These are phyloP conservation scores for Antigone vipio DNA, from an alignment of 2,113 vertebrate species.

Conservation along the genomic window DNA sequence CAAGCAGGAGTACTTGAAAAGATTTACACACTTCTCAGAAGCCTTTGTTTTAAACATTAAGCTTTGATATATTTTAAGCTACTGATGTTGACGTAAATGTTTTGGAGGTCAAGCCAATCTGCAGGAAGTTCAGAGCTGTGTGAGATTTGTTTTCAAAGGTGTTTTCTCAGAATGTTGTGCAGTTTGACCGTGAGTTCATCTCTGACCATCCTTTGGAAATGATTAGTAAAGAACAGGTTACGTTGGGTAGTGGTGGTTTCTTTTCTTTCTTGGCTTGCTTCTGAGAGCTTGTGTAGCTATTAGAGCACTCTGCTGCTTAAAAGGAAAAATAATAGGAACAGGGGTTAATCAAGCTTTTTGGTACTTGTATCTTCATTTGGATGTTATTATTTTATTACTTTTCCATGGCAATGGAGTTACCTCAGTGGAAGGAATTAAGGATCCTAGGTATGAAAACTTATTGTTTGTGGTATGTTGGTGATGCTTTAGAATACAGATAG, in stretches of 20 bases:
- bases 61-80: background rate
- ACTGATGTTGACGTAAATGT: background rate
- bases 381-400: background rate
- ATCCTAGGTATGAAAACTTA: background rate
- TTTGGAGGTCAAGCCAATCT: background rate
- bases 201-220: background rate
- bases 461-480: background rate
- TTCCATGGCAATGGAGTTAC: background rate
- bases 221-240: background rate
- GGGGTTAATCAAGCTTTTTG: background rate
- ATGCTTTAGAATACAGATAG: background rate
- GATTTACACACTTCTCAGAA: background rate
- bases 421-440: background rate
- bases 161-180: background rate
- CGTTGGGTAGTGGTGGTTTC: background rate
- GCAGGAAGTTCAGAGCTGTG: background rate
- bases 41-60: background rate
- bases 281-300: background rate
- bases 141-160: background rate
- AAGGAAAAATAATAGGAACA: background rate
- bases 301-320: background rate
- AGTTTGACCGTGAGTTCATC: background rate
- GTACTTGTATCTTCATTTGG: background rate
- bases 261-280: background rate
- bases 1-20: background rate